These are phyloP conservation scores for Scomber scombrus DNA, from an alignment of 2,113 vertebrate genomes.

Conservation along the genomic window DNA sequence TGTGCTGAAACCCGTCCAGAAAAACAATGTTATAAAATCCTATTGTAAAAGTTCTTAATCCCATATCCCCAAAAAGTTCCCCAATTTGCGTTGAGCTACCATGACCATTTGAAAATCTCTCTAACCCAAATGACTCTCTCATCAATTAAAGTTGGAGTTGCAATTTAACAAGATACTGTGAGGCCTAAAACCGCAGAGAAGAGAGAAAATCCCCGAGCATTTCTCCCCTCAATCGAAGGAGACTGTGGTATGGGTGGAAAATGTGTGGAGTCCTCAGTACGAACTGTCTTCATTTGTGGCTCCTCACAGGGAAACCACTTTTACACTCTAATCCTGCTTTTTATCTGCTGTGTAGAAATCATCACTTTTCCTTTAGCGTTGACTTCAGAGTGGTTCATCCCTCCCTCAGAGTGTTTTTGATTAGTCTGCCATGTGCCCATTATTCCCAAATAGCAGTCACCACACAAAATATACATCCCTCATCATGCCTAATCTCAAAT, in stretches of 20 bases:
- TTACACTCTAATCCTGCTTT: slow-evolving; percentile 64
- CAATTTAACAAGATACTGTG: slow-evolving; percentile 66
- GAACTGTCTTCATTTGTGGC: slow-evolving; percentile 75
- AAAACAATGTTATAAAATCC: slow-evolving; percentile 63
- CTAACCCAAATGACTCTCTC: slow-evolving; percentile 57
- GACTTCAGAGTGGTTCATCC: slow-evolving; percentile 44
- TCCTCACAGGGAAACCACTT: slow-evolving; percentile 62
- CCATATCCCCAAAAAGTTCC: slow-evolving; percentile 29
- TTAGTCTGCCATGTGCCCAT: slow-evolving; percentile 69
- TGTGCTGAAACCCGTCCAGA: slow-evolving; percentile 49
- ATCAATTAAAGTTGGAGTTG: slow-evolving; percentile 71
- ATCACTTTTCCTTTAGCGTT: slow-evolving; percentile 21
- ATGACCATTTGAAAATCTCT: slow-evolving; percentile 50
- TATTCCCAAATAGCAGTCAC: slow-evolving; percentile 48
- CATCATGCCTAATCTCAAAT: slow-evolving; percentile 62
- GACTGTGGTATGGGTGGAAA: slow-evolving; percentile 71
- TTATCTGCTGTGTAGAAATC: slow-evolving; percentile 60
- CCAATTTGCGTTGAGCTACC: slow-evolving; percentile 39
- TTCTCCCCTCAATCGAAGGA: slow-evolving; percentile 58
- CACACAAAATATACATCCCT: slow-evolving; percentile 51
- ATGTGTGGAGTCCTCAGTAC: slow-evolving; percentile 63
- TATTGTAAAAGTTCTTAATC: slow-evolving; percentile 60
- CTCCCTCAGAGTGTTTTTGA: slow-evolving; percentile 51
- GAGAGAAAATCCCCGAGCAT: slow-evolving; percentile 63
- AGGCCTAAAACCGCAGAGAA: slow-evolving; percentile 64